Evolutionary conservation across 2,888 invertebrate species (phyloP).

Genomic region (Chymomyza caudatula): DNA sequence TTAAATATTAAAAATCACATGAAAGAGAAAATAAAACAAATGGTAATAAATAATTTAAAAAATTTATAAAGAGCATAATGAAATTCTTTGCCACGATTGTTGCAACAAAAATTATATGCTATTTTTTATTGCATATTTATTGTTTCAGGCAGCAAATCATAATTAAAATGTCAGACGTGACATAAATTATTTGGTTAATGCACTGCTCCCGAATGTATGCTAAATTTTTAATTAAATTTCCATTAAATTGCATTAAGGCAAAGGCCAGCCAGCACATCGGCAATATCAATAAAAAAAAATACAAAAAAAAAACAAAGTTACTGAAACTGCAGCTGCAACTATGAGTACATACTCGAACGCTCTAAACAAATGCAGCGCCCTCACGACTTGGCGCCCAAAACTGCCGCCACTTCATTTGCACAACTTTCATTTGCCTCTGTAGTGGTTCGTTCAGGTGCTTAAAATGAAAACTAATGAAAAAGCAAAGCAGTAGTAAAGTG

Average conservation of each 20-base stretch:
- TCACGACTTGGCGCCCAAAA: conserved; percentile 39
- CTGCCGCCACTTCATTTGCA: conserved; percentile 66
- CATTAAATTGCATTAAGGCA: conserved; percentile 20
- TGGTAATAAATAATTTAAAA: conserved; percentile 23
- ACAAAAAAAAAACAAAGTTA: neutral
- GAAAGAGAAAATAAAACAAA: conserved; percentile 18
- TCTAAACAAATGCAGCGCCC: neutral
- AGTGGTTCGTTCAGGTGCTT: conserved; percentile 15
- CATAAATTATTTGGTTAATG: conserved; percentile 58
- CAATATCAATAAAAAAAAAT: conserved; percentile 39
- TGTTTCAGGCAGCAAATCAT: conserved; percentile 34
- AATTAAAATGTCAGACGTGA: conserved; percentile 64
- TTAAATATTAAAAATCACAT: conserved; percentile 37
- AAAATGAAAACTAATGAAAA: conserved; percentile 64
- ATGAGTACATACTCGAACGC: conserved; percentile 1
- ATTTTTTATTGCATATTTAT: neutral
- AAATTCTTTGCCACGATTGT: conserved; percentile 11
- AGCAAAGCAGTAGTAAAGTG: conserved; percentile 18
- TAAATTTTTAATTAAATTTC: conserved; percentile 67
- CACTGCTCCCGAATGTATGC: conserved; percentile 37
- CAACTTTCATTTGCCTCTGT: conserved; percentile 11
- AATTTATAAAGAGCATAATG: conserved; percentile 10
- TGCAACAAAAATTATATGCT: neutral
- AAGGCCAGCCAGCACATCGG: conserved; percentile 39
- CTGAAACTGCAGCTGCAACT: neutral